Evolutionary conservation across 2,888 invertebrate genomes (phyloP), one percentile per base, ranked within the genome.

Genomic region (Neria commutata): DNA sequence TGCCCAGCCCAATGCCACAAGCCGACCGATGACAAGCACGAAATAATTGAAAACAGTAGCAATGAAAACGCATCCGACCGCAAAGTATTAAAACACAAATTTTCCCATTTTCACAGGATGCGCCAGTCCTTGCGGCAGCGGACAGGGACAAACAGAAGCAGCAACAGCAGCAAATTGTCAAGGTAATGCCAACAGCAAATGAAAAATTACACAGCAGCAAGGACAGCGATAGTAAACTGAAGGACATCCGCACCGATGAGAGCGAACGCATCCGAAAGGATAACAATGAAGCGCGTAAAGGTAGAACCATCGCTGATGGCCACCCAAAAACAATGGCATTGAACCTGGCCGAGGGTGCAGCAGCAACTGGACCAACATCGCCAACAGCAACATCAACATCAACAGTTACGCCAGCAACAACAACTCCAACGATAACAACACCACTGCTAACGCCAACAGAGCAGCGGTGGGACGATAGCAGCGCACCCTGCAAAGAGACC

Each of bases 251-350:
- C 34, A 50, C n/a, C 16, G 8, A 45, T 51, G 49, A 57, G 54
- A 48, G 52, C 34, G 25, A 40, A 24, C 21, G 55, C 51, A 24
- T 50, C 47, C 14, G 23, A 19, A 46, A 53, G 29, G 33, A 29
- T 17, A 42, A n/a, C 17, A 29, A 40, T 47, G 45, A n/a, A 21
- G 34, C 19, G 10, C 17, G 17, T 21, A 24, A 50, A 45, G 34
- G 16, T 49, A 26, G 23, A 33, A 46, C 29, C 48, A 53, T 47
- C 40, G 57, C 40, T 52, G 47, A 34, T 29, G 34, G n/a, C 42
- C n/a, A 16, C 14, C 33, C 19, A 42, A 24, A 49, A 19, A 16
- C 51, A 45, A 53, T 59, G 59, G 59, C 59, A 59, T 59, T 59
- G 59, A 59, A 59, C 55, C 55, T 55, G 52, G 58, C 16, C 17